Evolutionary conservation across 2,797 vertebrate genomes (phyloP).

Genomic region (Florisuga fusca): DNA sequence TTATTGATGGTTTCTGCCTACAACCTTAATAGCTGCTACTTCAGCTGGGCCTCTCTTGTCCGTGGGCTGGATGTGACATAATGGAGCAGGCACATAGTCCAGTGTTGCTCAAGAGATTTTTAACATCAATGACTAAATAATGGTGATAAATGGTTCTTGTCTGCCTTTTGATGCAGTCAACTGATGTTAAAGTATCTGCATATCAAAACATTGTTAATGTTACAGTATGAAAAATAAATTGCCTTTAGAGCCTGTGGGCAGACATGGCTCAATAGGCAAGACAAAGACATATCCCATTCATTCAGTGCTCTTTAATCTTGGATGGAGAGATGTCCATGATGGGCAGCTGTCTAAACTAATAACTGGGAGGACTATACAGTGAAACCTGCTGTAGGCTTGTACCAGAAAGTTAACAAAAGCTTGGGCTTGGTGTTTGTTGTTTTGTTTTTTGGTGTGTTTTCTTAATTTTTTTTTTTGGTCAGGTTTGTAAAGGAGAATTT

Average conservation of each 20-base stretch:
- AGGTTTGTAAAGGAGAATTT: background rate
- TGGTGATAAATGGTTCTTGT: background rate
- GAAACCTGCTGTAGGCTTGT: background rate
- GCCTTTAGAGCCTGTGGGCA: background rate
- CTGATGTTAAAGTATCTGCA: background rate
- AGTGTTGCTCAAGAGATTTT: background rate
- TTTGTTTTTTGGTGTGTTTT: background rate
- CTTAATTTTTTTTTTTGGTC: background rate
- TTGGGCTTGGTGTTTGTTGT: background rate
- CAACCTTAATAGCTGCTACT: background rate
- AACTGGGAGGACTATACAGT: background rate
- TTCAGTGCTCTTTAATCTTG: background rate
- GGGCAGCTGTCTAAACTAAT: background rate
- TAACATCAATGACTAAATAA: background rate
- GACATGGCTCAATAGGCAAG: background rate
- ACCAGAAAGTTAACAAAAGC: background rate
- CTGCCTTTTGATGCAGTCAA: background rate
- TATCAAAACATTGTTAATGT: background rate
- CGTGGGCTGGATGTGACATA: accelerated
- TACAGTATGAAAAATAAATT: background rate
- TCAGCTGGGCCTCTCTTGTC: background rate
- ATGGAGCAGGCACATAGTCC: background rate
- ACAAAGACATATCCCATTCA: background rate
- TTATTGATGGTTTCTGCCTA: background rate
- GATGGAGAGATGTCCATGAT: background rate